Conservation (phyloP, 2,888 invertebrate genomes). For the Serripes groenlandicus region DNA sequence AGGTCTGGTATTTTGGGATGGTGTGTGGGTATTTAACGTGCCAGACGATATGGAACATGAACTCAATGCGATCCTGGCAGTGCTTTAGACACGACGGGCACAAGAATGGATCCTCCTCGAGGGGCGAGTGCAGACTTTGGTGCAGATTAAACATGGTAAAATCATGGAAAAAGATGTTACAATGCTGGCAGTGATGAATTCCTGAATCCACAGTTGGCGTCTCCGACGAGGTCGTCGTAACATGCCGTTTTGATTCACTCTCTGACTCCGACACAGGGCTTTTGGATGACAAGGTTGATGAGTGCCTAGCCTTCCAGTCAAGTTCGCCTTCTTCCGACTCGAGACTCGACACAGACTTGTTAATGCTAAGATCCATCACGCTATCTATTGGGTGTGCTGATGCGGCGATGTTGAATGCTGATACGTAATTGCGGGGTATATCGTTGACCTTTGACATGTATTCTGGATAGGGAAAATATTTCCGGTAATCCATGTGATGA, state of each 20-base stretch:
- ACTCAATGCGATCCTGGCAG: conserved; percentile 83
- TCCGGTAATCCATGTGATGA: conserved; percentile 42
- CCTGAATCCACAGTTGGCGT: conserved; percentile 80
- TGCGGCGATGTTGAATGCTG: conserved; percentile 35
- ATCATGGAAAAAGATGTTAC: conserved; percentile 82
- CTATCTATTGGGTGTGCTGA: conserved; percentile 60
- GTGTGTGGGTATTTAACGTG: conserved; percentile 83
- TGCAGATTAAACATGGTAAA: conserved; percentile 83
- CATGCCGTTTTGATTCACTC: conserved; percentile 79
- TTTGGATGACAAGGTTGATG: conserved; percentile 69
- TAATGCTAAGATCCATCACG: conserved; percentile 81
- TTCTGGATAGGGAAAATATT: conserved; percentile 55
- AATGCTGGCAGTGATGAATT: conserved; percentile 82
- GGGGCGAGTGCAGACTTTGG: conserved; percentile 81
- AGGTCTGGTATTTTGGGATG: conserved; percentile 82
- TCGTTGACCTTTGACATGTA: conserved; percentile 59
- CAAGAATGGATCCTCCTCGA: conserved; percentile 79
- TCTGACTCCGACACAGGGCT: conserved; percentile 77
- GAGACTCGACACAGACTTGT: conserved; percentile 77
- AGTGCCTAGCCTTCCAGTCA: conserved; percentile 69
- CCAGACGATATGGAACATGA: conserved; percentile 84
- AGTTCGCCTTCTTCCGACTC: conserved; percentile 73
- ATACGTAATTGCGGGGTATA: conserved; percentile 63
- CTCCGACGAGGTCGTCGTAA: conserved; percentile 80
- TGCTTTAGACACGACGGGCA: conserved; percentile 82